phyloP scores from a whole-genome alignment of 2,797 vertebrate genomes.

The Eulemur coronatus region DNA sequence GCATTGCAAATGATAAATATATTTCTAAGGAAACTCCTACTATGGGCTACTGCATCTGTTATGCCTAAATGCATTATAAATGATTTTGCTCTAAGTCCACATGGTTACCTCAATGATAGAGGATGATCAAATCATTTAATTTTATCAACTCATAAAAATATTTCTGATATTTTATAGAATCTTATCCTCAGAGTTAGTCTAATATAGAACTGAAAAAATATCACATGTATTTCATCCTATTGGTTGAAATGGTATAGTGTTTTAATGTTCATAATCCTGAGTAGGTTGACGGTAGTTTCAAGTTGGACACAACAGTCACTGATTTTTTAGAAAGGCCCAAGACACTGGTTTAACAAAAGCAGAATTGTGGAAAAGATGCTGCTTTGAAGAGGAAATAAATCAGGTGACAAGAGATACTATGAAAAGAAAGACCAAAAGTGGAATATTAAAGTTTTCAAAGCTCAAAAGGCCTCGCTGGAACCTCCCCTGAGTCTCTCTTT shows the following conservation, averaged over 20 bases:
- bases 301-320: neutral
- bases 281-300: neutral
- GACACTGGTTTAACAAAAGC: neutral
- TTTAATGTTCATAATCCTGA: neutral
- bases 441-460: neutral
- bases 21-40: constrained; percentile 16
- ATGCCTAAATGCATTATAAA: constrained; percentile 47
- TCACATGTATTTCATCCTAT: neutral
- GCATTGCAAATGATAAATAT: neutral
- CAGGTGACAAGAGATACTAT: neutral
- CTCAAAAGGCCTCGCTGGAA: neutral
- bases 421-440: neutral
- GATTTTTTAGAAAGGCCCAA: neutral
- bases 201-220: constrained; percentile 10
- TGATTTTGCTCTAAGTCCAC: constrained; percentile 37
- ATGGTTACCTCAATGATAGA: neutral
- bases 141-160: constrained; percentile 35
- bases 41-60: neutral
- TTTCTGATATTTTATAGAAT: constrained; percentile 9
- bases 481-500: neutral
- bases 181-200: neutral
- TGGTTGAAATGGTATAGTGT: neutral
- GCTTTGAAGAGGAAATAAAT: neutral
- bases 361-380: neutral
- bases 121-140: constrained; percentile 12